phyloP scores from a whole-genome alignment of 2,113 vertebrate genomes.

The Brachionichthys hirsutus region DNA sequence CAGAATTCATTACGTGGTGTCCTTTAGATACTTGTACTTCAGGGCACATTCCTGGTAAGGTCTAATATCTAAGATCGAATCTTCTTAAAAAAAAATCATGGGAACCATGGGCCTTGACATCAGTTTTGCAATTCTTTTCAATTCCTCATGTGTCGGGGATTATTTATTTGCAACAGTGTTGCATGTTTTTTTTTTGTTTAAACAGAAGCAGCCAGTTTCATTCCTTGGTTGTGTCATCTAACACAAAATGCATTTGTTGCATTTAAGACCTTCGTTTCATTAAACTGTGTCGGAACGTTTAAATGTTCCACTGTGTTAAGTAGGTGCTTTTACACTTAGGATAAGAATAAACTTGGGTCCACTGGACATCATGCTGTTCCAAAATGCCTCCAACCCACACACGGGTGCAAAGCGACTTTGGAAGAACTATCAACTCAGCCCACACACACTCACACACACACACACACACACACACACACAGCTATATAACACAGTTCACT shows the following conservation, averaged over 20 bases:
- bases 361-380: slow-evolving; percentile 53
- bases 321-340: slow-evolving; percentile 22
- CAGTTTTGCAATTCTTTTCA: no score
- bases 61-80: no score
- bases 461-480: slow-evolving; percentile 47
- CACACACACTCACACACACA: slow-evolving; percentile 18
- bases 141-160: no score
- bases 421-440: slow-evolving; percentile 45
- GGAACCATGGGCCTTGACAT: background rate
- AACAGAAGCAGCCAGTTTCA: background rate
- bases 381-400: slow-evolving; percentile 53
- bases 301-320: slow-evolving; percentile 5
- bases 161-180: no score
- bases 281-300: slow-evolving; percentile 25
- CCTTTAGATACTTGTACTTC: no score
- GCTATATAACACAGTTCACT: slow-evolving; percentile 62
- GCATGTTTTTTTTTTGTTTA: no score
- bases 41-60: no score
- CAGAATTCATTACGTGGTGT: no score
- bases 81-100: no score
- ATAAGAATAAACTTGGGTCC: slow-evolving; percentile 39
- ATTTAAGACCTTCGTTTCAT: slow-evolving; percentile 4
- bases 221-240: background rate
- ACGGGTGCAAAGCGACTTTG: slow-evolving; percentile 54
- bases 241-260: background rate